Evolutionary conservation across 2,797 vertebrate species (phyloP).

Genomic region (Tapera naevia): DNA sequence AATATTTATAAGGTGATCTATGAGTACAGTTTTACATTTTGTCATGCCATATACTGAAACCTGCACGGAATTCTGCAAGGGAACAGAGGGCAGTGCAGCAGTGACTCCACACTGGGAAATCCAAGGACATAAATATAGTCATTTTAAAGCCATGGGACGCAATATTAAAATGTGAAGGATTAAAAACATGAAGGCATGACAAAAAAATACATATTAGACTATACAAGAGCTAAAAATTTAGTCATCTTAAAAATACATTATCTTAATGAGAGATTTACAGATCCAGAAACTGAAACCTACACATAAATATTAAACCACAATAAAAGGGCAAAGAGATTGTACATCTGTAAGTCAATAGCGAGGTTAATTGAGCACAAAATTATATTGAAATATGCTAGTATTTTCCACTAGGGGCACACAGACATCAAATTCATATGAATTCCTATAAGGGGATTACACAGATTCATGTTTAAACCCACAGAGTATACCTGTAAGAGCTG

Average conservation of each 20-base stretch:
- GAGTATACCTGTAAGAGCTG: neutral
- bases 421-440: neutral
- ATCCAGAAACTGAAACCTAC: neutral
- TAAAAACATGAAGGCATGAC: neutral
- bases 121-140: neutral
- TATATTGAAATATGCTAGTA: constrained; percentile 15
- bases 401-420: neutral
- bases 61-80: neutral
- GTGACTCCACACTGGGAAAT: neutral
- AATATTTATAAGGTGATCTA: constrained; percentile 75
- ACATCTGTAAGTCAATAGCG: constrained; percentile 4
- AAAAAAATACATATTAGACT: neutral
- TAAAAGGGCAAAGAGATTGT: neutral
- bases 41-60: constrained; percentile 13
- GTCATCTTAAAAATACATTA: neutral
- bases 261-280: neutral
- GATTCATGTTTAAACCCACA: neutral
- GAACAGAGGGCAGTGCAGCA: neutral
- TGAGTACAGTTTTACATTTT: constrained; percentile 59
- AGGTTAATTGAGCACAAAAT: constrained; percentile 55
- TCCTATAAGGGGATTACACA: neutral
- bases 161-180: neutral
- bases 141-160: constrained; percentile 2
- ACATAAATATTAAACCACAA: neutral
- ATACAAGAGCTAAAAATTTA: neutral